Base-by-base conservation (phyloP, 2,113 vertebrate genomes). In the Myiopsitta monachus region DNA sequence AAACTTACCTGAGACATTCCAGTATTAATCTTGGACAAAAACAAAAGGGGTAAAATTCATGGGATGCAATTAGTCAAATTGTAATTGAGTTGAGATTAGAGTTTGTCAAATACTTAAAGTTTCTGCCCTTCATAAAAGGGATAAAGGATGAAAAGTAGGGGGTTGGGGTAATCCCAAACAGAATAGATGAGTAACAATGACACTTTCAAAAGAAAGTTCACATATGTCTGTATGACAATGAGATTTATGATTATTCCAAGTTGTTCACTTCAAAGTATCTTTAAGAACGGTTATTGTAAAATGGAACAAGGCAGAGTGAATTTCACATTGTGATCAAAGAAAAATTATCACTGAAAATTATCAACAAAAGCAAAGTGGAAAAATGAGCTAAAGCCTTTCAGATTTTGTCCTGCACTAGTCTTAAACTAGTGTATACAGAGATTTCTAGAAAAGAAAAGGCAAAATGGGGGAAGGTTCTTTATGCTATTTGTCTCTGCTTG, bases 261-360 rank as follows among this genome's bases (percentile, higher is more conserved):
- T 87, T 96, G 83, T 76, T 93, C 90, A 96, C 88, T 95, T 97
- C 95, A 96, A 95, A 94, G 92, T 95, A 96, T 90, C 79, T 94
- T 90, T 81, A 92, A 92, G 76, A 80, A 93, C 61, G 52, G 72
- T 86, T 94, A 92, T 70, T 93, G 72, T 88, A 95, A 92, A 87
- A 94, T 44, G 77, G 80, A 85, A 67, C 24, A 68, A 95, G 83
- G 76, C 69, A 90, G 51, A 75, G 47, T 0, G 9, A 91, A 79
- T 87, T 92, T 97, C 62, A 66, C 39, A 69, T 83, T 81, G 54
- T 11, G 83, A 93, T 76, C n/a, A 92, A 83, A 94, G 85, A 52
- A 92, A 93, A 81, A 83, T 67, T 93, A 74, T 92, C 73, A 51
- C 41, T 6, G 10, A 80, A 94, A 74, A 77, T 83, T 77, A 51